phyloP scores from a whole-genome alignment of 2,797 vertebrate genomes.

The Lepus townsendii region DNA sequence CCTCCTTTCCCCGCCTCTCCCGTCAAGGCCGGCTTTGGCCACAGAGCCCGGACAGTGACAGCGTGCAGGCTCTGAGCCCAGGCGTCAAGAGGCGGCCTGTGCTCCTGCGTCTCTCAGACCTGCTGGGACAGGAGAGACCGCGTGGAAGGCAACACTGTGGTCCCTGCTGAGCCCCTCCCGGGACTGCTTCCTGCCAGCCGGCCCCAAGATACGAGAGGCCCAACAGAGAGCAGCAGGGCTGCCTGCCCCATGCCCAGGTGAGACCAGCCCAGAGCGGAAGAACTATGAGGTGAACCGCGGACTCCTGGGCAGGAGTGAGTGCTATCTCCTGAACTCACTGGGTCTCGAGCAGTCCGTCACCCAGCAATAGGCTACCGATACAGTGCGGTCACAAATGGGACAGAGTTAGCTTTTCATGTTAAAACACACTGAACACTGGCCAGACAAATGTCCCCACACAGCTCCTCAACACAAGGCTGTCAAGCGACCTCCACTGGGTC shows the following conservation, averaged over 20 bases:
- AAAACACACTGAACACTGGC: no score
- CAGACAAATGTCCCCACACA: no score
- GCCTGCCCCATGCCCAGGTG: not conserved
- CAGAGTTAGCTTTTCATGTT: no score
- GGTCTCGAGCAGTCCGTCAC: not conserved
- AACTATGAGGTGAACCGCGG: not conserved
- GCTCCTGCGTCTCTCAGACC: not conserved
- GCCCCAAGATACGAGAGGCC: not conserved
- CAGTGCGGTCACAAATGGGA: not conserved
- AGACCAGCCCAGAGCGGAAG: not conserved
- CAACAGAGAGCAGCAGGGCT: not conserved
- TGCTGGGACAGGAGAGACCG: not conserved
- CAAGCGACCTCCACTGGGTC: no score
- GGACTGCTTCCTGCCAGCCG: not conserved
- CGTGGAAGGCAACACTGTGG: not conserved
- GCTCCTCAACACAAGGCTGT: no score
- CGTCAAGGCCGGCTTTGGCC: no score
- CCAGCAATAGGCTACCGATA: not conserved
- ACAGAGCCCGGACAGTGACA: no score
- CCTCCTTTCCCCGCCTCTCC: no score
- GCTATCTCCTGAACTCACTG: not conserved
- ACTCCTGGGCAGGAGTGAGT: not conserved
- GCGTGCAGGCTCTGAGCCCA: no score
- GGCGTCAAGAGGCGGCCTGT: no score
- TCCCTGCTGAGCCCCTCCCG: not conserved